phyloP scores from a whole-genome alignment of 2,888 invertebrate genomes.

The Eilema sororculum region DNA sequence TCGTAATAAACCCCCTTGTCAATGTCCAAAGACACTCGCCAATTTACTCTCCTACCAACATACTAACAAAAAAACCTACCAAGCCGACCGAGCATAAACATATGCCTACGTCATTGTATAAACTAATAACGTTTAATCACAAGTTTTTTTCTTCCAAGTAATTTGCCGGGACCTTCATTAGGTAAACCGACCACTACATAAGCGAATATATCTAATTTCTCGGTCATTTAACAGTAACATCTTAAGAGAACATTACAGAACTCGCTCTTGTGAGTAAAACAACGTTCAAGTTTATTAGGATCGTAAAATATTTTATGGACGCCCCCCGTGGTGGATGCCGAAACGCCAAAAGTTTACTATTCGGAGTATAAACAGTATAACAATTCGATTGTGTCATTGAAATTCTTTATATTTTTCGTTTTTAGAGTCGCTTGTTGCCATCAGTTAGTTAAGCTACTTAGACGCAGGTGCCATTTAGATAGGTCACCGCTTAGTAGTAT shows the following conservation, averaged over 20 bases:
- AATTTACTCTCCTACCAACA: not conserved
- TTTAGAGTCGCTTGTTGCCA: too few species aligned
- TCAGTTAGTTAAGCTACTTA: too few species aligned
- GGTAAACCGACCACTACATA: conserved; percentile 41
- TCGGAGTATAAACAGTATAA: conserved; percentile 24
- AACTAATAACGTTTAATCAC: conserved; percentile 17
- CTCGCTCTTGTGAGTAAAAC: conserved; percentile 47
- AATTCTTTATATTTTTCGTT: not conserved
- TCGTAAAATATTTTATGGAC: conserved; percentile 67
- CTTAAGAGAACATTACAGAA: conserved; percentile 47
- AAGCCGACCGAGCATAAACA: not conserved
- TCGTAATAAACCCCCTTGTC: not conserved
- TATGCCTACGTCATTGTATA: not conserved
- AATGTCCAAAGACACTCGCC: not conserved
- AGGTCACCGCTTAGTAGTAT: too few species aligned
- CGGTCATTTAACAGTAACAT: conserved; percentile 63
- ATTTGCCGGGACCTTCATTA: conserved; percentile 47
- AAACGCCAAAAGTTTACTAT: conserved; percentile 24
- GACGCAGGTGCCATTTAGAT: too few species aligned
- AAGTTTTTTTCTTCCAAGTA: conserved; percentile 41
- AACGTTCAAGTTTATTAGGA: conserved; percentile 59
- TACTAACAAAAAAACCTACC: not conserved
- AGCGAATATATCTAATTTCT: conserved; percentile 61
- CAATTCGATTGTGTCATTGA: conserved; percentile 19
- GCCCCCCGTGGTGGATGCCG: conserved; percentile 37